A percentile compares a stretch with the other conserved stretches of the same genome.
These are phyloP conservation scores for Thinocorus orbignyianus DNA, from an alignment of 2,113 vertebrate species.

Conservation along the genomic window DNA sequence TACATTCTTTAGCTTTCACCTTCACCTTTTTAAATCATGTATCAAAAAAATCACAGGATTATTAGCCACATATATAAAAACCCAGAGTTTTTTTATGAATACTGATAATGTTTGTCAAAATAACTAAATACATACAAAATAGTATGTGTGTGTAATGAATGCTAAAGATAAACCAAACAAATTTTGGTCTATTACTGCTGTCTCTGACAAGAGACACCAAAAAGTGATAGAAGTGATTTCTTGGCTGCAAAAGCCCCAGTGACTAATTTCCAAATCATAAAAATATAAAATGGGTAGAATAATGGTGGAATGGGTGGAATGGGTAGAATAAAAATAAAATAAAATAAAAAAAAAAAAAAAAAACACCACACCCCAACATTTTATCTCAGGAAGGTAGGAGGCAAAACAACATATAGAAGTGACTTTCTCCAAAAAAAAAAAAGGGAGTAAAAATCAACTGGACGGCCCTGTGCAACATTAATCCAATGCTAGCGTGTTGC, in stretches of 20 bases:
- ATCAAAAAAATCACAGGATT: background rate
- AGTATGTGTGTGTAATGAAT: rapidly evolving
- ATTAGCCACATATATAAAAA: background rate
- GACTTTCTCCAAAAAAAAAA: background rate
- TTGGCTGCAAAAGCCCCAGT: background rate
- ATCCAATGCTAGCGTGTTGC: background rate
- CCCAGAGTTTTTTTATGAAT: background rate
- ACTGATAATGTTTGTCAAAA: background rate
- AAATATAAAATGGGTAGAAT: background rate
- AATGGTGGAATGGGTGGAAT: background rate
- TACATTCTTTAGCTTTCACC: slow-evolving; percentile 9
- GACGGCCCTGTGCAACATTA: background rate
- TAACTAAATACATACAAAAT: background rate
- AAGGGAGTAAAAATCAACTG: background rate
- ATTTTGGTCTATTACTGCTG: background rate
- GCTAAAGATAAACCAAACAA: background rate
- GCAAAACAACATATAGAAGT: background rate
- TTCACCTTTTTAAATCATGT: background rate
- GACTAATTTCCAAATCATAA: background rate
- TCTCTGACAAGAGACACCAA: background rate
- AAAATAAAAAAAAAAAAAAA: background rate
- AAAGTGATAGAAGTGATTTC: background rate
- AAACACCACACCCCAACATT: background rate
- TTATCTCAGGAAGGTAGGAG: background rate
- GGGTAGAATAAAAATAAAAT: background rate